Percentiles rank a stretch among this genome's conserved stretches.
These are phyloP conservation scores for Polylopha cassiicola DNA, from an alignment of 2,888 invertebrate genomes.

Conservation along the genomic window DNA sequence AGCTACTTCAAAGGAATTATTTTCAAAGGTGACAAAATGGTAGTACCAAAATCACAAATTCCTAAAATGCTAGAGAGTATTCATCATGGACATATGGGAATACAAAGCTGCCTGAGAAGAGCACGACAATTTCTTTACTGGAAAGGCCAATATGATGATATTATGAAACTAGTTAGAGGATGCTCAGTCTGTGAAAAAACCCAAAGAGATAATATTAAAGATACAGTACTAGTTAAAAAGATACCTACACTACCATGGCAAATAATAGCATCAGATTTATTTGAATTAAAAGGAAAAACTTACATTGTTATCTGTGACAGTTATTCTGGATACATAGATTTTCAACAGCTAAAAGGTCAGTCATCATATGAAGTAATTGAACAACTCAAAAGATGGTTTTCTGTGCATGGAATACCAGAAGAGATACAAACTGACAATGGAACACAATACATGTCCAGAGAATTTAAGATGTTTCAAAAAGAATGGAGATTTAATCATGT, in stretches of 20 bases:
- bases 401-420: conserved; percentile 19
- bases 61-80: conserved; percentile 26
- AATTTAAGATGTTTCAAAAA: conserved; percentile 16
- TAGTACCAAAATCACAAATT: conserved; percentile 27
- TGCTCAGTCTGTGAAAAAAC: conserved; percentile 28
- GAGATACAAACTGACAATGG: conserved; percentile 20
- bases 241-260: conserved; percentile 2
- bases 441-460: conserved; percentile 12
- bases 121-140: conserved; percentile 35
- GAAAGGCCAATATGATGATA: conserved; percentile 29
- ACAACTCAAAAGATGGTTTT: conserved; percentile 16
- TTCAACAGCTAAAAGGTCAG: conserved; percentile 7
- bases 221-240: conserved; percentile 13
- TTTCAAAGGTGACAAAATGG: conserved; percentile 27
- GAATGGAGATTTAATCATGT: conserved; percentile 17
- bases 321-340: conserved; percentile 19
- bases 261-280: neutral
- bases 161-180: conserved; percentile 26
- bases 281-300: conserved; percentile 4
- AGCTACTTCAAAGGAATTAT: conserved; percentile 26
- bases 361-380: conserved; percentile 7
- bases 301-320: conserved; percentile 16
- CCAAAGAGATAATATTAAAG: too few species aligned
- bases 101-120: conserved; percentile 30
- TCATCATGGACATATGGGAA: conserved; percentile 34